A percentile compares a stretch with the other conserved stretches of the same genome.
Conservation (phyloP, 1,140 invertebrate species). For the Drosophila insularis region DNA sequence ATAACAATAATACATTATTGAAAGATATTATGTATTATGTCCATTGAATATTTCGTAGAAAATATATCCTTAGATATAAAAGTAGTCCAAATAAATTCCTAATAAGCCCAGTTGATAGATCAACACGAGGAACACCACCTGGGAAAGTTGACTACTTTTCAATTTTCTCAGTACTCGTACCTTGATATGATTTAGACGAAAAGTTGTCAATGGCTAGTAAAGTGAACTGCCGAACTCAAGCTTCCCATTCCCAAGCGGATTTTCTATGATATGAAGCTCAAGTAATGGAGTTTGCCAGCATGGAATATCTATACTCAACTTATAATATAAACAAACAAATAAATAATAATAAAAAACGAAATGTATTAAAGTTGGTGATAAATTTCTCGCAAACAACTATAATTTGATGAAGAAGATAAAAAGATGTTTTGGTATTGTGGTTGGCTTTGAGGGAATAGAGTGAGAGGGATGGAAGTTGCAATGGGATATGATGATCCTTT, state of each 20-base stretch:
- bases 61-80: no score
- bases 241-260: background rate
- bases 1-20: no score
- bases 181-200: no score
- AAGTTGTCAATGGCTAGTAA: no score
- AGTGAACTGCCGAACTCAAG: no score
- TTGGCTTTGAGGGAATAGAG: background rate
- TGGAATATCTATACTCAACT: conserved; percentile 27
- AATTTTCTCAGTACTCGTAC: no score
- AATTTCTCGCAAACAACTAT: background rate
- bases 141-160: no score
- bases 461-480: background rate
- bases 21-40: no score
- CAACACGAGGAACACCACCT: no score
- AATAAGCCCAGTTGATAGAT: no score
- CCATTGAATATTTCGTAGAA: no score
- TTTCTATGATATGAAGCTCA: background rate
- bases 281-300: background rate
- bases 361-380: background rate
- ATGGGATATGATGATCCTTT: conserved; percentile 2
- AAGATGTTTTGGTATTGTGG: background rate
- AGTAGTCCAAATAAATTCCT: no score
- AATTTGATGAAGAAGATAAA: background rate
- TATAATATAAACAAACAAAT: background rate
- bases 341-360: background rate